These are phyloP conservation scores for Hyphantria cunea DNA, from an alignment of 1,140 invertebrate genomes.

Conservation along the genomic window DNA sequence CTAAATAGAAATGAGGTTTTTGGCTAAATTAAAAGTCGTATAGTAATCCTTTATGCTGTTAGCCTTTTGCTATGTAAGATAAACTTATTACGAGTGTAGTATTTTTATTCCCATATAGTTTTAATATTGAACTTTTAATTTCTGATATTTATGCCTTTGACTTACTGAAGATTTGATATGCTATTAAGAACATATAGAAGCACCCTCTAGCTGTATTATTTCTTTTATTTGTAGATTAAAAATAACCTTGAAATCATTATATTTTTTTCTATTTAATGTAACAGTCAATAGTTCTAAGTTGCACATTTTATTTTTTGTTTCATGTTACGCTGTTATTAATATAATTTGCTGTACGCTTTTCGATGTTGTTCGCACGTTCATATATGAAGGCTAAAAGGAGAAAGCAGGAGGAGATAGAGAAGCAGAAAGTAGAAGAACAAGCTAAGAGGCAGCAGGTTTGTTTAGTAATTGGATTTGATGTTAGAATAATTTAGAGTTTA, in stretches of 20 bases:
- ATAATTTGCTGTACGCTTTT: conserved; percentile 76
- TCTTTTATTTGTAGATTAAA: neutral
- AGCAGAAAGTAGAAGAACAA: conserved; percentile 91
- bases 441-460: conserved; percentile 92
- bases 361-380: conserved; percentile 64
- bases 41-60: too few relatives aligned
- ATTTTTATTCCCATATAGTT: too few relatives aligned
- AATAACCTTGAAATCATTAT: neutral
- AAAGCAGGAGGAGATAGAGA: conserved; percentile 92
- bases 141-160: too few relatives aligned
- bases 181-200: too few relatives aligned
- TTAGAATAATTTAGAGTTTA: neutral
- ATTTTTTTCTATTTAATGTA: neutral
- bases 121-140: too few relatives aligned
- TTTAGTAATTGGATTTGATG: conserved; percentile 19
- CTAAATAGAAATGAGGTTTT: too few relatives aligned
- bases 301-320: conserved; percentile 67
- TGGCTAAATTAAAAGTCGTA: too few relatives aligned
- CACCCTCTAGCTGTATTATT: too few relatives aligned
- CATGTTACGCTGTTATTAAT: conserved; percentile 71
- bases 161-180: too few relatives aligned
- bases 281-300: conserved; percentile 19
- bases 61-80: too few relatives aligned
- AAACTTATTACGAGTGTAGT: too few relatives aligned
- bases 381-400: conserved; percentile 89